Base-by-base conservation (phyloP, 2,113 vertebrate genomes). In the Hipposideros armiger region DNA sequence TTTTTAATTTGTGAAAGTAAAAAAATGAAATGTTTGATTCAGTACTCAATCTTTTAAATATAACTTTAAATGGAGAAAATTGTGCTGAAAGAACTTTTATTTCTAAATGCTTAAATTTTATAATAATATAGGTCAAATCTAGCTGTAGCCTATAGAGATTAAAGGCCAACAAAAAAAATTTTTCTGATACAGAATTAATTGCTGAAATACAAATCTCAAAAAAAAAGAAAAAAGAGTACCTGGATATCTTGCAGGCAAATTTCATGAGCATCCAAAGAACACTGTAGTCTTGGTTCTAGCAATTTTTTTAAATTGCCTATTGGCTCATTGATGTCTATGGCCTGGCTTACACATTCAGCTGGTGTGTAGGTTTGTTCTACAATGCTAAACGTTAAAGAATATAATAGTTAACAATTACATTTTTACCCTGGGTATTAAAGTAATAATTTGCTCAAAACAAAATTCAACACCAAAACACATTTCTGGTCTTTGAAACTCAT, bases 241-340 rank as follows among this genome's bases (percentile, higher is more conserved):
- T 99, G 99, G 92, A 99, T 99, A 98, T 99, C 99, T 98, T 99
- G 99, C 56, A 99, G 97, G 92, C 99, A 99, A 96, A 99, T 99
- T 92, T 99, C 99, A 96, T 99, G 99, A 62, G 99, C 98, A 95
- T 99, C 99, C 97, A 99, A 97, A 45, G 99, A 99, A 95, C 99
- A 99, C 80, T 99, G 99, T 58, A 99, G 98, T 95, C 99, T 99
- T 73, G 99, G 99, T 98, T 99, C 99, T 97, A 99, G 98, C 66
- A 99, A 97, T 98, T 99, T 99, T 98, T 99, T 99, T 96, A 99
- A 98, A 98, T 99, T 99, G 90, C 99, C 99, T 95, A 99, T 98
- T 26, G 99, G 99, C 92, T 99, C 99, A 97, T 99, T 99, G 98
- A 99, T 99, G 98, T 99, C 99, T 81, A 99, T 99, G 84, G 99